Base-by-base conservation (phyloP, 1,140 invertebrate genomes). In the Trialeurodes vaporariorum region DNA sequence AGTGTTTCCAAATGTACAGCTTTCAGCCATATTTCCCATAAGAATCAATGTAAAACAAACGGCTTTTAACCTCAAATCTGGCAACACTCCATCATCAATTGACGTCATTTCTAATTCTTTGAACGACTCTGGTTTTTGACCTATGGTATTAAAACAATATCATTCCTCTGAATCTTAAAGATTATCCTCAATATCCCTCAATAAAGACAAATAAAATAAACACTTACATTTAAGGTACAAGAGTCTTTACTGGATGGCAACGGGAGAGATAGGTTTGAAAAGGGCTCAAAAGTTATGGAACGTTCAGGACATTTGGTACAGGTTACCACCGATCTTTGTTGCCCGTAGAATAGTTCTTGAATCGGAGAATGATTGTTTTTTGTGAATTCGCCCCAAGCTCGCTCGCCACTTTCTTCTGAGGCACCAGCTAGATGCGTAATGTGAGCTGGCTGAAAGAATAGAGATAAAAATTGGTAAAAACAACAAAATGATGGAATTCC, bases 201-300 rank as follows among this genome's bases (percentile, higher is more conserved):
- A 24, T 34, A 17, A 61, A 40, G 49, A 12, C 24, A 23, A 60
- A 25, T 11, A 67, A 58, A 69, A 65, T 65, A 59, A 49, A 26
- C n/a, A 81, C 83, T 83, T 77, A 91, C 89, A 67, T 82, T 80
- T 9, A 93, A 77, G 61, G 85, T 82, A 76, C 89, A 92, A 27
- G 82, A 81, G 0, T 74, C 70, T 12, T 67, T 73, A 23, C 84
- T 79, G 59, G 80, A 80, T 2, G 90, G 87, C 70, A 96, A 82
- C 58, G 92, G 92, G 61, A 94, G 79, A n/a, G 90, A 91, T 24
- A 96, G 81, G 77, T 89, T 92, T 71, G 90, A 93, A 78, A 96
- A 96, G 17, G 89, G 87, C 76, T 97, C 93, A 76, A 94, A 96
- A 0, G 88, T 94, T 34, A 87, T 84, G 21, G 92, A 94, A 71